Evolutionary conservation across 2,797 vertebrate genomes (phyloP), one percentile per base, ranked within the genome.

Genomic region (Hafferia zeledoni): DNA sequence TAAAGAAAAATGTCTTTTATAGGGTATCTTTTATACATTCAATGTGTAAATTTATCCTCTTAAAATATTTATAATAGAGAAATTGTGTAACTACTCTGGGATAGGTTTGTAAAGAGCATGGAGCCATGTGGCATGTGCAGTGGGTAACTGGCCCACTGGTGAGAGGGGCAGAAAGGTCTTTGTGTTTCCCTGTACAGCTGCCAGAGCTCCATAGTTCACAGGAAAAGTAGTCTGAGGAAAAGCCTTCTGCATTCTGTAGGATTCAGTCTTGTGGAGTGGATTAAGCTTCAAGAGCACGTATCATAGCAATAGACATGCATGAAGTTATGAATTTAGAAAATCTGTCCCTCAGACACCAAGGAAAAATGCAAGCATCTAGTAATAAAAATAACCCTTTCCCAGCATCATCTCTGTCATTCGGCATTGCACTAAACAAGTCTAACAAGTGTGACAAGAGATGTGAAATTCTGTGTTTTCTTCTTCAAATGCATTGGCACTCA

Each of bases 61-160:
- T 83, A 86, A 94, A 94, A 69, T 83, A 92, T 79, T 81, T 75
- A 41, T 78, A 83, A 47, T 31, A 35, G 75, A 49, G 31, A 17
- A 33, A 85, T 35, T 89, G 31, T 68, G 41, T 72, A 67, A 19
- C 60, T 81, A 3, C 60, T 60, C 31, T 44, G 61, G 81, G 72
- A 30, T 27, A 25, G 60, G 52, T 80, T 79, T 86, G 63, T 72
- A 65, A 79, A 83, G 77, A 82, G n/a, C 47, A 35, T 33, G 1
- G 14, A 82, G 77, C 37, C 3, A 7, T 60, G 37, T 63, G n/a
- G 18, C 33, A 6, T 47, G 53, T 61, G 47, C 49, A 49, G 37
- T 16, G 19, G 49, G 67, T 76, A 74, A 77, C 70, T 77, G 78
- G 82, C n/a, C 22, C 64, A 25, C 17, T 43, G 43, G 30, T 31